A percentile compares a stretch with the other conserved stretches of the same genome.
Evolutionary conservation across 2,113 vertebrate species (phyloP).

Genomic region (Pan troglodytes): NHGRI_mPanTro3-v2.1_pri NC_072414.2:53242501-53243000

Average conservation of each 20-base stretch:
- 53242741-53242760: neutral
- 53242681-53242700: neutral
- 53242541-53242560: too few species aligned
- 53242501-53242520: too few species aligned
- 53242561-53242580: too few species aligned
- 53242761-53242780: neutral
- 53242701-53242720: neutral
- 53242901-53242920: neutral
- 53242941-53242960: neutral
- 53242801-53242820: neutral
- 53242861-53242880: neutral
- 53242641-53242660: neutral
- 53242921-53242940: conserved; percentile 16
- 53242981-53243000: neutral
- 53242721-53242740: neutral
- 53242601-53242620: neutral
- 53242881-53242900: neutral
- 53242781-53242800: neutral
- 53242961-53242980: neutral
- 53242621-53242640: neutral
- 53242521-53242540: too few species aligned
- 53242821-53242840: neutral
- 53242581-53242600: too few species aligned
- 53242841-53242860: neutral
- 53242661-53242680: neutral